Percentiles rank a stretch among this genome's conserved stretches.
Conservation (phyloP, 2,888 invertebrate genomes). For the Deilephila elpenor region DNA sequence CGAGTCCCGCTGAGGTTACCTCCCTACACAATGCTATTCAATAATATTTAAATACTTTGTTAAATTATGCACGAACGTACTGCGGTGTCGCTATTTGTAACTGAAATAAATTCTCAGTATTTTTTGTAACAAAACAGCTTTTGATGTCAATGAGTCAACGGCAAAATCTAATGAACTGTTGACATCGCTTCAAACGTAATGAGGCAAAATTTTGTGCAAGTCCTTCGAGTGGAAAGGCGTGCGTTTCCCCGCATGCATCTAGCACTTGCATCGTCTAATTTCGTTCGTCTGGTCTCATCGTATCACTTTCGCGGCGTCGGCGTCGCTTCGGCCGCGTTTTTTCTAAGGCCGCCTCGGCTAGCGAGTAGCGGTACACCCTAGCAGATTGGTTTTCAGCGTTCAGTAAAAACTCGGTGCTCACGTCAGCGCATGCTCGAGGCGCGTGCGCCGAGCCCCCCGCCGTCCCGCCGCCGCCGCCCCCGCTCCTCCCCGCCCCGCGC, state of each 20-base stretch:
- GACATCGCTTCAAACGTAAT: neutral
- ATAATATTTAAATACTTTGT: too few species aligned
- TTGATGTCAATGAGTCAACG: neutral
- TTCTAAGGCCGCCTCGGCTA: constrained; percentile 13
- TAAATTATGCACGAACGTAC: too few species aligned
- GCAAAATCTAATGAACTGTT: neutral
- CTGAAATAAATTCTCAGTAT: too few species aligned
- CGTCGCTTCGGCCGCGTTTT: constrained; percentile 12
- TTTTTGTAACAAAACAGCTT: too few species aligned
- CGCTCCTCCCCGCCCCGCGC: constrained; percentile 39
- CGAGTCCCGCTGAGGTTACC: neutral
- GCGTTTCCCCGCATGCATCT: neutral
- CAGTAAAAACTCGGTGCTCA: constrained; percentile 62
- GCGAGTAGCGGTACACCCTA: constrained; percentile 31
- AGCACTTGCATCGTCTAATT: neutral
- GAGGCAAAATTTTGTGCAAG: neutral
- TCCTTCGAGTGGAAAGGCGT: neutral
- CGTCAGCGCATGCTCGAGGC: constrained; percentile 66
- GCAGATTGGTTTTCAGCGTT: constrained; percentile 56
- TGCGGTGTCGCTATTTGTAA: too few species aligned
- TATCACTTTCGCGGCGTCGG: constrained; percentile 11
- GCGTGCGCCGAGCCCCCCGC: constrained; percentile 59
- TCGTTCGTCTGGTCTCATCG: neutral
- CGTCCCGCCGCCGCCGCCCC: constrained; percentile 38
- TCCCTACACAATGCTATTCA: neutral